These are phyloP conservation scores for Serinus canaria DNA, from an alignment of 2,113 vertebrate genomes.

Conservation along the genomic window DNA sequence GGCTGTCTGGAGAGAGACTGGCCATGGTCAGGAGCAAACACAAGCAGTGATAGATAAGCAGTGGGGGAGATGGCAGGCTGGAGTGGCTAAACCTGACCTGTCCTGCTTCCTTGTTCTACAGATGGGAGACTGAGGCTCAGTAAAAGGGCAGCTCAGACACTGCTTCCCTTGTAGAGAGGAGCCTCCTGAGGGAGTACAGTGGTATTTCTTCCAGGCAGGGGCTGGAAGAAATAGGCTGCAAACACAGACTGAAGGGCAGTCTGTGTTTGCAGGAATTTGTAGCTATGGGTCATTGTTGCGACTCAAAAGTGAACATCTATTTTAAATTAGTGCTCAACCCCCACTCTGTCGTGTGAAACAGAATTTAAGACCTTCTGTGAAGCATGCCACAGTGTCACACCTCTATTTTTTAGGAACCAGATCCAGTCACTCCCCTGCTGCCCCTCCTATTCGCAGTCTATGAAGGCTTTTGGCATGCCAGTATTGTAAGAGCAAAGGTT, in stretches of 20 bases:
- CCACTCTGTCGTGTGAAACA: background rate
- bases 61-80: background rate
- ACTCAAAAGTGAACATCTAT: background rate
- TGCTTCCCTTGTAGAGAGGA: background rate
- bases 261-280: background rate
- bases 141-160: background rate
- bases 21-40: background rate
- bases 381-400: background rate
- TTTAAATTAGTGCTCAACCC: background rate
- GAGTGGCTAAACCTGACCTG: background rate
- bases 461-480: background rate
- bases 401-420: background rate
- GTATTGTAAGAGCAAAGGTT: background rate
- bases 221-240: too few species aligned
- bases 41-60: accelerated
- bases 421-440: background rate
- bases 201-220: background rate
- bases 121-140: background rate
- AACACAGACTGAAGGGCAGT: background rate
- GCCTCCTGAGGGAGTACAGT: background rate
- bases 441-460: background rate
- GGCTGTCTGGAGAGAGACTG: background rate
- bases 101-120: background rate
- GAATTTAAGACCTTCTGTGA: background rate
- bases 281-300: background rate